A percentile compares a stretch with the other conserved stretches of the same genome.
Conservation (phyloP, 2,113 vertebrate genomes). For the Callionymus lyra region DNA sequence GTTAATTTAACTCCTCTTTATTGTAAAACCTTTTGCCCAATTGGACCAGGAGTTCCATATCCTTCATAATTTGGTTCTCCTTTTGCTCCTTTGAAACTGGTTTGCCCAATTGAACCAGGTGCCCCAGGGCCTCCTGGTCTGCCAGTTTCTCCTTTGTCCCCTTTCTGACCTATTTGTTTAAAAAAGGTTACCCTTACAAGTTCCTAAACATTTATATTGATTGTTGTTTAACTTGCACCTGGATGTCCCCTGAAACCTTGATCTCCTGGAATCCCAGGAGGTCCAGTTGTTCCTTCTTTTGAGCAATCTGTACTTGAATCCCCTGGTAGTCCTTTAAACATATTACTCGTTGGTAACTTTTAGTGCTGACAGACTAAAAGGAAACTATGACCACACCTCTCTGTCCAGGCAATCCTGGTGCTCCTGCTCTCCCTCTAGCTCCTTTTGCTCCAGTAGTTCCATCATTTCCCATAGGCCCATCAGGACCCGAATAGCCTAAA, state of each 20-base stretch:
- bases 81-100: conserved; percentile 66
- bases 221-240: conserved; percentile 34
- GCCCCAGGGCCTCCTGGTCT: conserved; percentile 60
- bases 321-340: conserved; percentile 38
- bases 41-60: conserved; percentile 60
- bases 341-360: background rate
- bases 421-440: conserved; percentile 23
- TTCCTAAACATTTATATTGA: background rate
- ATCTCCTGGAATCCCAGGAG: conserved; percentile 32
- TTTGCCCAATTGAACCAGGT: conserved; percentile 58
- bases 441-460: conserved; percentile 45
- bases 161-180: conserved; percentile 64
- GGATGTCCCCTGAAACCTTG: conserved; percentile 55
- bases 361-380: background rate
- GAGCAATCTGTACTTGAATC: conserved; percentile 29
- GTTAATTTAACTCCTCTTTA: background rate
- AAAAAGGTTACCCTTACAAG: background rate
- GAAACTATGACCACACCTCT: conserved; percentile 33
- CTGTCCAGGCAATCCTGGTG: conserved; percentile 24
- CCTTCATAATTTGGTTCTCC: conserved; percentile 64
- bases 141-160: conserved; percentile 68
- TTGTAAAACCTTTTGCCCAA: conserved; percentile 76
- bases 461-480: conserved; percentile 35
- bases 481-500: conserved; percentile 30
- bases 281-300: conserved; percentile 31